Evolutionary conservation across 2,888 invertebrate genomes (phyloP), one percentile per base, ranked within the genome.

Genomic region (Microplitis deprimator): DNA sequence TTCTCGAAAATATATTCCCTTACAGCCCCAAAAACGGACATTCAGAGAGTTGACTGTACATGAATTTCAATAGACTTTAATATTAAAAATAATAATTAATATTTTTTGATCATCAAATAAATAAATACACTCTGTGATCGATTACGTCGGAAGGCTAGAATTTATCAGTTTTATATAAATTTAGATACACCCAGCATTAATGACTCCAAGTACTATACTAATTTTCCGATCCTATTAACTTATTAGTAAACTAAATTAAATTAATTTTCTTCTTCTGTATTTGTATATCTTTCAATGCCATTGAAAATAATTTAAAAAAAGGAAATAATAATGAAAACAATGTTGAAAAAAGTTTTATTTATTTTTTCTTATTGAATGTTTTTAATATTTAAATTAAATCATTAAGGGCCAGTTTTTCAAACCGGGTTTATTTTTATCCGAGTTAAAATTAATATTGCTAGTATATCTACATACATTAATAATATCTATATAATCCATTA

Each of bases 41-140:
- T 3, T 29, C 29, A 29, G 29, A 29, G 29, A 29, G 29, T 29
- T 4, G 29, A 29, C 29, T 69, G 10, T 41, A 64, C 50, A 41
- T 13, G 73, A 61, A 61, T 76, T 72, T 72, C 50, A 72, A 65
- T 76, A 72, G 72, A 67, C 71, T 72, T 40, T 71, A 60, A 13
- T 50, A 50, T 50, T 5, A 6, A 6, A 41, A 68, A 68, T 41
- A 68, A 68, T 41, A 6, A 29, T 39, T 71, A 13, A 61, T 13
- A 68, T 38, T 68, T 39, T 40, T 76, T 20, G 1, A 50, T 10
- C 6, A 68, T 61, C 20, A 29, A 59, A 59, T 71, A 38, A 8
- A 50, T 10, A 65, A 74, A 78, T 72, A 77, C 78, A 75, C 79
- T 81, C 81, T 81, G 77, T 80, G 79, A 80, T 77, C 76, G 68